Evolutionary conservation across 2,888 invertebrate genomes (phyloP).

Genomic region (Melolontha melolontha): DNA sequence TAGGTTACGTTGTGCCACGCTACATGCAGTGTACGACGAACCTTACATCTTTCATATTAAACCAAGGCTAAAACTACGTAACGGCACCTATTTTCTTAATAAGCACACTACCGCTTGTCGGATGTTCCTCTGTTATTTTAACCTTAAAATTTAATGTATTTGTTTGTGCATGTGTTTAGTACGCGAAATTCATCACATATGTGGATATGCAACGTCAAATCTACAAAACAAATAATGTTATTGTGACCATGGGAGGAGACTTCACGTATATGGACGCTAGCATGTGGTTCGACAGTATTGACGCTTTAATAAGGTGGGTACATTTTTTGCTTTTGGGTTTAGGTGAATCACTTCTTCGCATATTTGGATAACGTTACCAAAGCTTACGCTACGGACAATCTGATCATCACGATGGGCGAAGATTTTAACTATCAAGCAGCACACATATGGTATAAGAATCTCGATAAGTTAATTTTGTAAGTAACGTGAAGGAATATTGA

Average conservation of each 20-base stretch:
- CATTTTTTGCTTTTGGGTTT: conserved; percentile 30
- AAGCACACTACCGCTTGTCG: not conserved
- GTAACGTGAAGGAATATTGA: conserved; percentile 55
- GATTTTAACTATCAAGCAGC: conserved; percentile 90
- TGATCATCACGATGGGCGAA: conserved; percentile 93
- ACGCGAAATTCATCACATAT: conserved; percentile 59
- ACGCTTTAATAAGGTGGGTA: conserved; percentile 77
- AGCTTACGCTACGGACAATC: conserved; percentile 75
- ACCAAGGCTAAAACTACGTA: not conserved
- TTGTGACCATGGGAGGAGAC: conserved; percentile 81
- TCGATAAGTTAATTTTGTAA: conserved; percentile 90
- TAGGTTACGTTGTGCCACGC: too few relatives aligned
- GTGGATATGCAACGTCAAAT: conserved; percentile 62
- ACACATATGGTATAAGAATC: conserved; percentile 82
- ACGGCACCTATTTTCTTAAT: not conserved
- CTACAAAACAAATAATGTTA: conserved; percentile 72
- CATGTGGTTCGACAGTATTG: conserved; percentile 75
- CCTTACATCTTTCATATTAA: too few relatives aligned
- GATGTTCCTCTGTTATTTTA: not conserved
- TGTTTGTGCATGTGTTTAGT: conserved; percentile 34
- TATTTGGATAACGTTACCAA: conserved; percentile 69
- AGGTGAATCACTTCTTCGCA: conserved; percentile 72
- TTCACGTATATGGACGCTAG: conserved; percentile 75
- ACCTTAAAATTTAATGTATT: not conserved
- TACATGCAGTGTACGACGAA: too few relatives aligned